A percentile compares a stretch with the other conserved stretches of the same genome.
phyloP scores from a whole-genome alignment of 1,140 invertebrate species.

The Drosophila funebris region DNA sequence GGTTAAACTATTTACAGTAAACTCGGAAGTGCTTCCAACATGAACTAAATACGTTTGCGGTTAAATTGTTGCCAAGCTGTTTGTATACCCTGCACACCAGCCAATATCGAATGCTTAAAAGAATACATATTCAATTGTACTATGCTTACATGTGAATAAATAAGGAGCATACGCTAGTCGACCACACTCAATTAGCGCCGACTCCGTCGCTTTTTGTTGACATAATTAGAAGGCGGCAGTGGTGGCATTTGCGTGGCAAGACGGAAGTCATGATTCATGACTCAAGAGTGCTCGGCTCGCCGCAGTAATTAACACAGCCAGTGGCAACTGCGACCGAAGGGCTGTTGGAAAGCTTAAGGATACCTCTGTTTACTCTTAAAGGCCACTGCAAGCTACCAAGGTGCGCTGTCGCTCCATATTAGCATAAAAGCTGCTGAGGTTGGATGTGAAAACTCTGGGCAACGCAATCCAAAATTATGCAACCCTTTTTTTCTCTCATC shows the following conservation, averaged over 20 bases:
- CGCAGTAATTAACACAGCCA: constrained; percentile 74
- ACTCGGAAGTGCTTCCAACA: constrained; percentile 38
- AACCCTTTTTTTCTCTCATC: constrained; percentile 45
- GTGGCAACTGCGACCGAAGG: constrained; percentile 15
- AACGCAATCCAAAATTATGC: constrained; percentile 38
- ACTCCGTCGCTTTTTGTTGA: constrained; percentile 19
- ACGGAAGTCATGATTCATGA: constrained; percentile 79
- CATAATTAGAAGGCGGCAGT: constrained; percentile 73
- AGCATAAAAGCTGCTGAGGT: constrained; percentile 62
- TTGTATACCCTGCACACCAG: constrained; percentile 7
- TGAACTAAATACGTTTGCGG: constrained; percentile 70
- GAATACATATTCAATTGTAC: background rate
- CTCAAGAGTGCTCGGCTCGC: constrained; percentile 63
- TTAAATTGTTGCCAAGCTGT: constrained; percentile 68
- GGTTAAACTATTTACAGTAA: constrained; percentile 69
- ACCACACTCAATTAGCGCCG: constrained; percentile 9
- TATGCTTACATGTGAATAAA: background rate
- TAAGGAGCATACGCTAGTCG: constrained; percentile 4
- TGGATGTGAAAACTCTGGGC: background rate
- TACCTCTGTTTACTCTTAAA: constrained; percentile 42
- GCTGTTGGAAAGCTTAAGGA: constrained; percentile 34
- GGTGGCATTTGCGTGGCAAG: constrained; percentile 37
- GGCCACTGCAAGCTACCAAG: constrained; percentile 52
- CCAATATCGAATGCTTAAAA: background rate
- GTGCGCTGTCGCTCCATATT: constrained; percentile 45